Conservation (phyloP, 2,797 vertebrate genomes). For the Diglossa cyanea region DNA sequence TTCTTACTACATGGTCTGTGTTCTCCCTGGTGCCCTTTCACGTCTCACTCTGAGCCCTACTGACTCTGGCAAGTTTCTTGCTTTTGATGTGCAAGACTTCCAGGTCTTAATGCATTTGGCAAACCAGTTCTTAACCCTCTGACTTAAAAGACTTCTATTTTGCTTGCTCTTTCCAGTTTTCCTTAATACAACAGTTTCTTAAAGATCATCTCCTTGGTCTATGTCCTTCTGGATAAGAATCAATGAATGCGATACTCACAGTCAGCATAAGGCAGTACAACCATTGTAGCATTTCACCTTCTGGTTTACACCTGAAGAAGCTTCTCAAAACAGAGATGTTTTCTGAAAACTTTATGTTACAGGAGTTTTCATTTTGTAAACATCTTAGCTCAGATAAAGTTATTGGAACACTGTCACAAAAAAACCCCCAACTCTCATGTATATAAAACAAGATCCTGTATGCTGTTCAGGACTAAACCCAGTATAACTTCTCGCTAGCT, state of each 20-base stretch:
- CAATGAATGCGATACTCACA: background rate
- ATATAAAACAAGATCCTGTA: background rate
- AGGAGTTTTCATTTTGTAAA: background rate
- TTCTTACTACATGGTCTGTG: background rate
- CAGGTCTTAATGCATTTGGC: background rate
- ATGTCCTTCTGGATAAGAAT: background rate
- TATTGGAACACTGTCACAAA: background rate
- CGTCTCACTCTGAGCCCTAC: rapidly evolving
- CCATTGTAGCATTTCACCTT: background rate
- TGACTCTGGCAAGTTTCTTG: background rate
- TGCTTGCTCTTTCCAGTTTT: background rate
- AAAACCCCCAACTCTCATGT: background rate
- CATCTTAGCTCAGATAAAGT: background rate
- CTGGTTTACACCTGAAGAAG: background rate
- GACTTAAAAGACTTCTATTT: background rate
- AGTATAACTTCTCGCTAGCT: background rate
- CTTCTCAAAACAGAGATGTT: background rate
- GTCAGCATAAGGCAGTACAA: background rate
- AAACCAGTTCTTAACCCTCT: background rate
- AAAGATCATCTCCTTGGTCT: background rate
- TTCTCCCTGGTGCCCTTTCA: background rate
- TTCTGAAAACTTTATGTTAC: background rate
- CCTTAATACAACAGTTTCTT: background rate
- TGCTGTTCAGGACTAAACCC: background rate
- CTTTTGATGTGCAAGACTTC: background rate